These are phyloP conservation scores for Euleptes europaea DNA, from an alignment of 2,113 vertebrate genomes.

Conservation along the genomic window DNA sequence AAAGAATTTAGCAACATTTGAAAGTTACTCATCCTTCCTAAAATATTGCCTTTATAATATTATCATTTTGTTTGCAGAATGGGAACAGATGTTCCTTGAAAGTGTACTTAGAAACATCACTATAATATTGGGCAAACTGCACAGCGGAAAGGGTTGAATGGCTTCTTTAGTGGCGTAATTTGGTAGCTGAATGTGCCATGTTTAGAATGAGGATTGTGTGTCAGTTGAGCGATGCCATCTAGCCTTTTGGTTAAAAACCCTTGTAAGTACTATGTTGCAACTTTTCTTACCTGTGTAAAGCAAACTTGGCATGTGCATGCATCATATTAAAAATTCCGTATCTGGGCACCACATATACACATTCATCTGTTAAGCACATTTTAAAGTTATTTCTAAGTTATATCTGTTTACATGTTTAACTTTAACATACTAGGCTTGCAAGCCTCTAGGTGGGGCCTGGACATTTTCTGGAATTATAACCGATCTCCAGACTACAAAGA, in stretches of 20 bases:
- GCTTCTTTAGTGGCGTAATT: background rate
- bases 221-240: background rate
- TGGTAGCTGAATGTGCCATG: background rate
- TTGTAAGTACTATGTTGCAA: too few species aligned
- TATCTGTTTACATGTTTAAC: background rate
- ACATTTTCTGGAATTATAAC: too few species aligned
- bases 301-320: background rate
- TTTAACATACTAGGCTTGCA: background rate
- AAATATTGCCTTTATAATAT: background rate
- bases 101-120: background rate
- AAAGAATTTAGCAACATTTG: background rate
- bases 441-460: too few species aligned
- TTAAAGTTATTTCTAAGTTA: background rate
- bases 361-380: background rate
- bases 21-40: background rate
- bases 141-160: background rate
- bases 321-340: background rate
- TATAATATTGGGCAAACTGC: background rate
- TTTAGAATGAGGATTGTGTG: background rate
- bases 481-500: too few species aligned
- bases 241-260: too few species aligned
- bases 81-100: conserved; percentile 6
- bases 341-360: background rate
- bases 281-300: background rate
- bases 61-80: background rate